Conservation (phyloP, 30 jellyfish, hydroid and myxozoan species). For the Calvadosia cruxmelitensis region DNA sequence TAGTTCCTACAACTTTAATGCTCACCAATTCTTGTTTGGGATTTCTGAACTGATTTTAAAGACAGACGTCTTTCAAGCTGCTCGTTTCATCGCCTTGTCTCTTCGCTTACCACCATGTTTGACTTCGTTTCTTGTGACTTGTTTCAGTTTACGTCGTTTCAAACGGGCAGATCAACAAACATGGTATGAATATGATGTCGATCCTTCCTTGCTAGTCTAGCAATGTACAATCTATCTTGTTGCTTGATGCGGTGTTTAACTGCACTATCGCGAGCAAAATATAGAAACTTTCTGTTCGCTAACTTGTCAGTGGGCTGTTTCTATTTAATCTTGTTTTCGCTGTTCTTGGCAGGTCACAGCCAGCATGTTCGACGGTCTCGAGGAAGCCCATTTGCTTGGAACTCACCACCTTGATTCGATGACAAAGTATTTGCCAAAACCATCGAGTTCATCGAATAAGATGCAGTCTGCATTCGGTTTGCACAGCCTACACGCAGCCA, state of each 20-base stretch:
- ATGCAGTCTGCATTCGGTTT: conserved; percentile 90
- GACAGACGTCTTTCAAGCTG: too few species aligned
- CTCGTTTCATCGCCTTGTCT: too few species aligned
- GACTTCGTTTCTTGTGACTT: neutral
- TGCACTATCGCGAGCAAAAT: too few species aligned
- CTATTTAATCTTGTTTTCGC: neutral
- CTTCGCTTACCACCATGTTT: too few species aligned
- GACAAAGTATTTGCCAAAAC: conserved; percentile 93
- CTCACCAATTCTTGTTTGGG: too few species aligned
- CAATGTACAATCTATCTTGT: too few species aligned
- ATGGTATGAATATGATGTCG: too few species aligned
- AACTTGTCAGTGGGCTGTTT: neutral
- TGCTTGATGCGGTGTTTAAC: too few species aligned
- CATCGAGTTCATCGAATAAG: conserved; percentile 48
- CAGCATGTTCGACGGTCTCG: conserved; percentile 82
- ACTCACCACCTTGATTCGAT: conserved; percentile 79
- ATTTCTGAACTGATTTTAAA: too few species aligned
- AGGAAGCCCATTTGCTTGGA: conserved; percentile 80
- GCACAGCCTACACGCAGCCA: conserved; percentile 89
- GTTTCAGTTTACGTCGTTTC: neutral
- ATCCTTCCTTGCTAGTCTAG: too few species aligned
- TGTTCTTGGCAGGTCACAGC: conserved; percentile 82
- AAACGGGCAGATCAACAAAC: neutral
- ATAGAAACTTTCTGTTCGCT: conserved; percentile 34
- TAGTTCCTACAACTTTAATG: neutral